These are phyloP conservation scores for Bimastos eiseni DNA, from an alignment of 2,888 invertebrate species.

Conservation along the genomic window DNA sequence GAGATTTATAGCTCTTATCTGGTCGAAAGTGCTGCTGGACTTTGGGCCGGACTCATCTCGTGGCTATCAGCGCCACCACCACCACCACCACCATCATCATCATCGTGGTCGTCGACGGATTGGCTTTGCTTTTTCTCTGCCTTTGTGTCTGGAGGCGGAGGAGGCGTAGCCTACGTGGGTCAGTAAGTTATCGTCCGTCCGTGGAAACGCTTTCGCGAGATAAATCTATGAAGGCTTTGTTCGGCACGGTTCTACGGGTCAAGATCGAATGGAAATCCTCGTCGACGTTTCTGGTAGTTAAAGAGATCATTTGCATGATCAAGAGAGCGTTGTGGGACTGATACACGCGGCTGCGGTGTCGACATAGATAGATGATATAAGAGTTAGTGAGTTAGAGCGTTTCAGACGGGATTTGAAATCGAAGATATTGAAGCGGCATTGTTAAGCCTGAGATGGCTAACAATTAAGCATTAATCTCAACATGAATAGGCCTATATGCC, in stretches of 20 bases:
- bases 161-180: not conserved
- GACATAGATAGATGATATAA: too few relatives aligned
- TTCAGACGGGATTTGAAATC: too few relatives aligned
- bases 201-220: not conserved
- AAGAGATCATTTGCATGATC: conserved; percentile 2
- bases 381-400: too few relatives aligned
- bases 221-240: not conserved
- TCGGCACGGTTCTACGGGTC: not conserved
- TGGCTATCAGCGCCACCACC: not conserved
- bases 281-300: conserved; percentile 3
- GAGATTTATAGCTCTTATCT: not conserved
- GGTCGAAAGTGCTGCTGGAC: not conserved
- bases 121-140: not conserved
- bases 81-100: not conserved
- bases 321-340: not conserved
- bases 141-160: not conserved
- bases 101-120: not conserved
- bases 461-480: too few relatives aligned
- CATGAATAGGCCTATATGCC: too few relatives aligned
- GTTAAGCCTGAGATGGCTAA: too few relatives aligned
- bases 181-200: not conserved
- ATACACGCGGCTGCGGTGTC: too few relatives aligned
- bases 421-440: too few relatives aligned
- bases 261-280: not conserved
- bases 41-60: not conserved